phyloP scores from a whole-genome alignment of 2,113 vertebrate genomes.

The Hiodon tergisus region DNA sequence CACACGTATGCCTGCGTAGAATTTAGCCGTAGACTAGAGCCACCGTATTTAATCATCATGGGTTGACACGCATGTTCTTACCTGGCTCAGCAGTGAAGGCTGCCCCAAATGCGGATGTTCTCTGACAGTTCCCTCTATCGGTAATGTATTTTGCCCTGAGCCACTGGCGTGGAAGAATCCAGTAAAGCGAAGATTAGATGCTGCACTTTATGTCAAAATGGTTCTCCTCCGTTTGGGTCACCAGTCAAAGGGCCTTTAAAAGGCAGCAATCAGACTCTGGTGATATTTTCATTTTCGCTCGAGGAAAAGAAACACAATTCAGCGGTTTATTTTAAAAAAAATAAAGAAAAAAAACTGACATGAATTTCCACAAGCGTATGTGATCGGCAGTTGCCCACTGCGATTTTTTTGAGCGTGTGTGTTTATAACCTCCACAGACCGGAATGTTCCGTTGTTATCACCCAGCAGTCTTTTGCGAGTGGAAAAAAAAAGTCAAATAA shows the following conservation, averaged over 20 bases:
- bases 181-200: slow-evolving; percentile 12
- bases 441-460: background rate
- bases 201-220: slow-evolving; percentile 1
- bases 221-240: background rate
- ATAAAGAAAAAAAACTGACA: background rate
- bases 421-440: too few species aligned
- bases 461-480: background rate
- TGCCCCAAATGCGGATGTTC: background rate
- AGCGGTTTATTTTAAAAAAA: background rate
- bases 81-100: background rate
- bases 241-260: slow-evolving; percentile 1
- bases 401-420: too few species aligned
- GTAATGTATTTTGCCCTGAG: slow-evolving; percentile 9
- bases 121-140: slow-evolving; percentile 17
- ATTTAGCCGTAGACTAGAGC: too few species aligned
- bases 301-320: background rate
- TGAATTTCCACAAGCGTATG: background rate
- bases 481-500: background rate
- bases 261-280: background rate
- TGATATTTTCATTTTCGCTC: background rate
- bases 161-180: slow-evolving; percentile 26
- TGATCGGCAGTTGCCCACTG: background rate
- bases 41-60: background rate
- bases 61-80: background rate
- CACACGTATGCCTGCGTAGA: too few species aligned